Conservation (phyloP, 2,113 vertebrate genomes). For the Merops nubicus region DNA sequence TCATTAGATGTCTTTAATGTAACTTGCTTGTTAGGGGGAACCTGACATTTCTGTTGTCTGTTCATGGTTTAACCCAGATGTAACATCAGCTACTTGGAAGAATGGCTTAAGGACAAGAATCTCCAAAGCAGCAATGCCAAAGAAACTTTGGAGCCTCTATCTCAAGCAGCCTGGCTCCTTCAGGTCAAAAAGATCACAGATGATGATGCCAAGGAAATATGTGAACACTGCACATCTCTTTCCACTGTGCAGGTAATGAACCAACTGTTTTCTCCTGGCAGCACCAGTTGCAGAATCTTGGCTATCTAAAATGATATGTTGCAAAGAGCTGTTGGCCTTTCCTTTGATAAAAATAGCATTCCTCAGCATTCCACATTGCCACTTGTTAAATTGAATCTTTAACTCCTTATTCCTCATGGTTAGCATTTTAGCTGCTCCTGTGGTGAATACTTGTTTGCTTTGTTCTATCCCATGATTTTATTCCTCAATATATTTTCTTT, state of each 20-base stretch:
- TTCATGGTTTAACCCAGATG: conserved; percentile 78
- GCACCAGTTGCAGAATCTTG: not conserved
- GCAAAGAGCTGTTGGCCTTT: not conserved
- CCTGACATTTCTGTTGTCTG: not conserved
- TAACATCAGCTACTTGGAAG: conserved; percentile 97
- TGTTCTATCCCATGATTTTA: not conserved
- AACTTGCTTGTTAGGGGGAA: not conserved
- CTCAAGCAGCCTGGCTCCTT: conserved; percentile 94
- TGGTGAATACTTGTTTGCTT: not conserved
- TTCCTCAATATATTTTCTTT: not conserved
- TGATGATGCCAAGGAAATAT: conserved; percentile 90
- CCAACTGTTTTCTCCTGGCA: not conserved
- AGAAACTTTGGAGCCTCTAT: conserved; percentile 89
- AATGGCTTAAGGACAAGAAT: conserved; percentile 96
- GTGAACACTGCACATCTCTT: conserved; percentile 85
- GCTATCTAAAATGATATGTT: not conserved
- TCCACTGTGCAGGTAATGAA: conserved; percentile 87
- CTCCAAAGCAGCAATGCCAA: conserved; percentile 85
- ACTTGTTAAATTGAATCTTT: not conserved
- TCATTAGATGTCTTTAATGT: not conserved
- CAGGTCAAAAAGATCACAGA: conserved; percentile 96
- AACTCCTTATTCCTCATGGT: not conserved
- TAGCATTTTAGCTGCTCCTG: not conserved
- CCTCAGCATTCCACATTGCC: not conserved
- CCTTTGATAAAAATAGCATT: not conserved